Conservation (phyloP, 64 coral and sea anemone species). For the Anthopleura sola region DNA sequence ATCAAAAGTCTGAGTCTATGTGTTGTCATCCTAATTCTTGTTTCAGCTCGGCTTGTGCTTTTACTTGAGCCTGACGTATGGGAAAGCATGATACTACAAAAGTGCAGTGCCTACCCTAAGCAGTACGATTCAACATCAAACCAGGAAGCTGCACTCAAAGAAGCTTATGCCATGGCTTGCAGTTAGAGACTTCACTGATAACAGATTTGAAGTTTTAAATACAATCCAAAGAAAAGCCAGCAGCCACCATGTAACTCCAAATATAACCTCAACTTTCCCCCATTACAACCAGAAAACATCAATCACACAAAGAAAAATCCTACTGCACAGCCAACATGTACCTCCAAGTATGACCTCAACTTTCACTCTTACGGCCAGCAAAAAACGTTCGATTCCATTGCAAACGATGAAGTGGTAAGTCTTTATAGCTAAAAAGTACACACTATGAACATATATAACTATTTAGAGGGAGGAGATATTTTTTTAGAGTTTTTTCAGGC, state of each 20-base stretch:
- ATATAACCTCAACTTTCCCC: background rate
- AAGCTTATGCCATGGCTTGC: background rate
- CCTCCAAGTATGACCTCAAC: no score
- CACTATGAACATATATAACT: no score
- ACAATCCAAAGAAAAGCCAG: background rate
- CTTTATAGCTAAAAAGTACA: background rate
- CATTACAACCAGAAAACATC: no score
- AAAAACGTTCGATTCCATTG: background rate
- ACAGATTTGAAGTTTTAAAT: background rate
- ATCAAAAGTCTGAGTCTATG: slow-evolving; percentile 13
- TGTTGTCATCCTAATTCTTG: slow-evolving; percentile 15
- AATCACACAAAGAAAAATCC: no score
- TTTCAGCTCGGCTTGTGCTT: slow-evolving; percentile 39
- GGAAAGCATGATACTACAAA: slow-evolving; percentile 15
- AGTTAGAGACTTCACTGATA: background rate
- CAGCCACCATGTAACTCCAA: background rate
- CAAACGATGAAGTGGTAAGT: background rate
- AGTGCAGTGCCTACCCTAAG: background rate
- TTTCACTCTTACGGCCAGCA: background rate
- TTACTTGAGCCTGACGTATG: slow-evolving; percentile 13
- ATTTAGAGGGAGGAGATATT: no score
- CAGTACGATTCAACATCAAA: background rate
- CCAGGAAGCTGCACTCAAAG: background rate
- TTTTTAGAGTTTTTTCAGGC: no score
- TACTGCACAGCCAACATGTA: no score